These are phyloP conservation scores for Takifugu bimaculatus DNA, from an alignment of 2,113 vertebrate species.

Conservation along the genomic window DNA sequence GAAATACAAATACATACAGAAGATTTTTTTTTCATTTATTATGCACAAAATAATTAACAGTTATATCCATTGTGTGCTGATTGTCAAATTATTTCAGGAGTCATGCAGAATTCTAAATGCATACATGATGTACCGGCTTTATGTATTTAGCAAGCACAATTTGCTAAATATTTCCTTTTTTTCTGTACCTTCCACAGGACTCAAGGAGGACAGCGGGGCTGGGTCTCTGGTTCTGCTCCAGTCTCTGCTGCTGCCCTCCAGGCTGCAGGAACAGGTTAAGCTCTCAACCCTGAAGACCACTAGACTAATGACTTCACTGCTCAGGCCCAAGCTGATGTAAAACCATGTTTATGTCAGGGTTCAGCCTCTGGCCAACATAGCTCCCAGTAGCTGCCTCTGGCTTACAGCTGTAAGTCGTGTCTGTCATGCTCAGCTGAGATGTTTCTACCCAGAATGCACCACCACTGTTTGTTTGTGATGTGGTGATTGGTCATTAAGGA, in stretches of 20 bases:
- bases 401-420: too few relatives aligned
- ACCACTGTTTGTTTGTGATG: constrained; percentile 15
- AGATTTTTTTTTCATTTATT: too few relatives aligned
- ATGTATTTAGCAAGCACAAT: neutral
- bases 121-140: neutral
- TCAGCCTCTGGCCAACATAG: constrained; percentile 33
- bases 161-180: neutral
- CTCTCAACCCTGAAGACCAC: constrained; percentile 60
- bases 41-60: too few relatives aligned
- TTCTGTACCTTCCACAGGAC: constrained; percentile 34
- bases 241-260: constrained; percentile 49
- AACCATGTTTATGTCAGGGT: constrained; percentile 43
- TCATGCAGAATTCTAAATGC: too few relatives aligned
- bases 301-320: constrained; percentile 37
- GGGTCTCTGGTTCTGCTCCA: constrained; percentile 37
- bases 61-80: too few relatives aligned
- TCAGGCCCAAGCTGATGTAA: constrained; percentile 36
- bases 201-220: constrained; percentile 47
- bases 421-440: neutral
- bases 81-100: too few relatives aligned
- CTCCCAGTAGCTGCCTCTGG: neutral
- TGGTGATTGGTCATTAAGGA: constrained; percentile 37
- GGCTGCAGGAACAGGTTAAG: constrained; percentile 61
- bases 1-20: too few relatives aligned
- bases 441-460: neutral